Evolutionary conservation across 2,797 vertebrate species (phyloP).

Genomic region (Clarias pachynema): DNA sequence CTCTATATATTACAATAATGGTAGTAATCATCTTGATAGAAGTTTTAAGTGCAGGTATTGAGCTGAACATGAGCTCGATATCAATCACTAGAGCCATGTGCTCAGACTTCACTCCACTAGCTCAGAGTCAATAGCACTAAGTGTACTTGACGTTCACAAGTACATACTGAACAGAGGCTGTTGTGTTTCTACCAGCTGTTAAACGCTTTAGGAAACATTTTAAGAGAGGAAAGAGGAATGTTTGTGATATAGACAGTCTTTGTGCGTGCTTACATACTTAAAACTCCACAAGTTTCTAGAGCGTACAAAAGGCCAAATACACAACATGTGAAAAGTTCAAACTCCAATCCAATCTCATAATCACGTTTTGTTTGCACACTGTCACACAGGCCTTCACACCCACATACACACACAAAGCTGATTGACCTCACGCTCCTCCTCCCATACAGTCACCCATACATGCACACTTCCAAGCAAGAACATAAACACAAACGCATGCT

Average conservation of each 20-base stretch:
- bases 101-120: not conserved
- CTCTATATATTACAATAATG: too few relatives aligned
- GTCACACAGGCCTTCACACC: not conserved
- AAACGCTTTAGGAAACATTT: not conserved
- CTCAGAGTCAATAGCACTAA: not conserved
- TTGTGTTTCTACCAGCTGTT: not conserved
- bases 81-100: not conserved
- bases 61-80: not conserved
- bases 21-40: not conserved
- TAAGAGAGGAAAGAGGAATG: not conserved
- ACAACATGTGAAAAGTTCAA: not conserved
- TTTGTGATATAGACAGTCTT: not conserved
- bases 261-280: too few relatives aligned
- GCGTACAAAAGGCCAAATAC: not conserved
- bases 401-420: not conserved
- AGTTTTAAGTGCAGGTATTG: not conserved
- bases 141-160: not conserved
- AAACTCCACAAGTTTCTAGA: not conserved
- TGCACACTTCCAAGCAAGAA: not conserved
- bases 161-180: not conserved
- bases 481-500: not conserved
- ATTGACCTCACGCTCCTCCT: not conserved
- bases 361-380: constrained; percentile 4
- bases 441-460: not conserved
- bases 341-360: not conserved